Base-by-base conservation (phyloP, 2,113 vertebrate species). In the Marmota monax region DNA sequence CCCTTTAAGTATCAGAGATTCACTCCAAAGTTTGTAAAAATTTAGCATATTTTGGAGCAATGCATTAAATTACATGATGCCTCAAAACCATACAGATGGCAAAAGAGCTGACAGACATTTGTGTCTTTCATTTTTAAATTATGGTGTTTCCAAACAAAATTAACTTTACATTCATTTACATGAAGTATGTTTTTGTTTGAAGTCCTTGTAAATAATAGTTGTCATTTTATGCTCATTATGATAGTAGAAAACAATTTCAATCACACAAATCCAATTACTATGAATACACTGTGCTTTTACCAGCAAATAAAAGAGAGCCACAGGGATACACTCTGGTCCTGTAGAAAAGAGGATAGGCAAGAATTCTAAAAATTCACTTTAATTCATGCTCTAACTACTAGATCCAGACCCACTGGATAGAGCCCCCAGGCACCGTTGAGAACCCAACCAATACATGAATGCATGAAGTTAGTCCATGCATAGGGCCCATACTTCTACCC, bases 191-290 rank as follows among this genome's bases (percentile, higher is more conserved):
- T 95, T 96, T 84, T 94, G 77, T 88, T 92, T 73, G 76, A 93
- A 92, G 84, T 80, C 78, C 86, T 89, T 56, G 56, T 90, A 97
- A 97, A 96, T 93, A 95, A 92, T 95, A 80, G 67, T 78, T 73
- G 34, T 65, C 85, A 89, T 37, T 96, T 96, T 80, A 61, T 70
- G 53, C 92, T 89, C 87, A 37, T 82, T 89, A 90, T 72, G 34
- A 90, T 29, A 45, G 87, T 67, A 61, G 63, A 84, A 97, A 96
- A 97, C 27, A 82, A 45, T 80, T 95, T 90, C 87, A 93, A 67
- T 84, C 87, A 95, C 58, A 95, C 87, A 88, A 48, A 94, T 78
- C 39, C 92, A 96, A 96, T 95, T 95, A 87, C 69, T 74, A 51
- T 29, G 51, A 93, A 91, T n/a, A 90, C 63, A 78, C 18, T 82